phyloP scores from a whole-genome alignment of 2,888 invertebrate species.

The Zygaena filipendulae region DNA sequence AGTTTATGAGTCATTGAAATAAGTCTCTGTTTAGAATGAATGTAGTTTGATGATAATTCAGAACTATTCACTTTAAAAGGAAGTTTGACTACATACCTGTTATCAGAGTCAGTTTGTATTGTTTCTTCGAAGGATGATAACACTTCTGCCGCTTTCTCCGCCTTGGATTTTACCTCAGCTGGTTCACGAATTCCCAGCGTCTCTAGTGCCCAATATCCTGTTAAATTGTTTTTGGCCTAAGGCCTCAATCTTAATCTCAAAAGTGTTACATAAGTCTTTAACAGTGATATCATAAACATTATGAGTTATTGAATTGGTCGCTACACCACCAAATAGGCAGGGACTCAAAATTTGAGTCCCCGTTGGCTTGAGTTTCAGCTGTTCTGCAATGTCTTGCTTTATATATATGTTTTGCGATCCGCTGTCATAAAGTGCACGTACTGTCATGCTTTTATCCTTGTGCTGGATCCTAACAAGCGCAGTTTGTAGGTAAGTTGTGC shows the following conservation, averaged over 20 bases:
- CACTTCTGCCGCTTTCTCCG: slow-evolving; percentile 1
- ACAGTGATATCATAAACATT: neutral
- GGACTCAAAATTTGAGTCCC: neutral
- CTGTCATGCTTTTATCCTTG: too few relatives aligned
- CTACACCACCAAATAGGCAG: neutral
- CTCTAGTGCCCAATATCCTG: slow-evolving; percentile 6
- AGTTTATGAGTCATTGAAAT: too few relatives aligned
- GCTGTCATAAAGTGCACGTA: neutral
- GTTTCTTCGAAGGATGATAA: slow-evolving; percentile 1
- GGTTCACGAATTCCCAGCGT: slow-evolving; percentile 7
- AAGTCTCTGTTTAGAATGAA: too few relatives aligned
- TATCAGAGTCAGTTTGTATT: slow-evolving; percentile 1
- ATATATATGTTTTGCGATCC: neutral
- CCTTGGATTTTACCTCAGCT: slow-evolving; percentile 5
- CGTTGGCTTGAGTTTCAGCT: neutral
- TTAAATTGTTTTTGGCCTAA: neutral
- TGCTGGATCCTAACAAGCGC: too few relatives aligned
- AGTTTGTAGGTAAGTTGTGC: too few relatives aligned
- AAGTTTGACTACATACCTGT: slow-evolving; percentile 6
- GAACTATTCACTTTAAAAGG: too few relatives aligned
- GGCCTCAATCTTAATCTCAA: neutral
- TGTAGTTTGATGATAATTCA: too few relatives aligned
- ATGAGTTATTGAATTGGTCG: neutral
- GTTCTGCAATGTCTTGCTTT: neutral
- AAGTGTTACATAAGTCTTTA: neutral